Evolutionary conservation across 2,888 invertebrate genomes (phyloP).

Genomic region (Morinoia aosen): DNA sequence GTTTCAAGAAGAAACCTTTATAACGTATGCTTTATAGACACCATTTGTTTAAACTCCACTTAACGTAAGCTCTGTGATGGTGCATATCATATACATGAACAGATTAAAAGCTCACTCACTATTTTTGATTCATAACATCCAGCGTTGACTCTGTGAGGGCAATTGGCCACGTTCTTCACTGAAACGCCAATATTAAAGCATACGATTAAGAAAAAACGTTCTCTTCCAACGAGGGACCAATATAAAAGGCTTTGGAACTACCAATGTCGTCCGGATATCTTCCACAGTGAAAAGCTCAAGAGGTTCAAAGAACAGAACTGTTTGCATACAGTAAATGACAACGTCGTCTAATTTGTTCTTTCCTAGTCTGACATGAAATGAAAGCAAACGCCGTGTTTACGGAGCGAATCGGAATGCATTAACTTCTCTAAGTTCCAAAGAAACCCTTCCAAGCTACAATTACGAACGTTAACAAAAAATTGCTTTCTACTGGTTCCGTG

Average conservation of each 20-base stretch:
- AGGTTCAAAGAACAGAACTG: not conserved
- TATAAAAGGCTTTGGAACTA: too few species aligned
- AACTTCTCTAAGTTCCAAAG: not conserved
- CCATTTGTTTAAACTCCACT: too few species aligned
- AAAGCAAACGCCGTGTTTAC: not conserved
- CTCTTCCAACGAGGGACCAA: not conserved
- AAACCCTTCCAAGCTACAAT: not conserved
- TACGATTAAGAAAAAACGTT: not conserved
- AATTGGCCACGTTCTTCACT: not conserved
- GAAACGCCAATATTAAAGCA: not conserved
- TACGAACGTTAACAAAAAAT: not conserved
- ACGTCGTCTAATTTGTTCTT: not conserved
- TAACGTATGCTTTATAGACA: too few species aligned
- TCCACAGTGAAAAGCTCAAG: not conserved
- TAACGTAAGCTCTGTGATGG: too few species aligned
- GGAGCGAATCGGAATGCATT: not conserved
- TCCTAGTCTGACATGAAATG: not conserved
- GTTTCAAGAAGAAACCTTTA: too few species aligned
- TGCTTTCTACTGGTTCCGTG: not conserved
- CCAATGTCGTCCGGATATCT: too few species aligned
- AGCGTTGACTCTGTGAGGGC: not conserved
- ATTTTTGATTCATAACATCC: not conserved
- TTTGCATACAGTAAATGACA: not conserved
- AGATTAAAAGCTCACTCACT: not conserved
- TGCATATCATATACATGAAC: too few species aligned